These are phyloP conservation scores for Ylistrum balloti DNA, from an alignment of 1,140 invertebrate genomes.

Conservation along the genomic window DNA sequence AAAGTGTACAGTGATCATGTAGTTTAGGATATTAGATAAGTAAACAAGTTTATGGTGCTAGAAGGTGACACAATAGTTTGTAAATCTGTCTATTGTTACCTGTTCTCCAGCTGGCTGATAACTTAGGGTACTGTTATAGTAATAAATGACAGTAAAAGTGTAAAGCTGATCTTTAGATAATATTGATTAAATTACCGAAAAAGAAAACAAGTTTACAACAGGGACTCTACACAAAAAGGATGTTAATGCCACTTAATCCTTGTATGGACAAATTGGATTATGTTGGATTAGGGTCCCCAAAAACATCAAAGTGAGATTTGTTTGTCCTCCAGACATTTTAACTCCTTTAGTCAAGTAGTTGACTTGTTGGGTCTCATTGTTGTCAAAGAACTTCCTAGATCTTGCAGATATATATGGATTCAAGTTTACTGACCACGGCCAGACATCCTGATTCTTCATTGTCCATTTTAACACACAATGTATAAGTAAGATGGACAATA, in stretches of 20 bases:
- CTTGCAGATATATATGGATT: background rate
- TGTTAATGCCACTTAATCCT: conserved; percentile 4
- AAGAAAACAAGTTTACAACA: conserved; percentile 36
- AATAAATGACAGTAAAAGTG: background rate
- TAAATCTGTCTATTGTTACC: background rate
- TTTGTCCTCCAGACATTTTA: background rate
- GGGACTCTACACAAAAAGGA: conserved; percentile 9
- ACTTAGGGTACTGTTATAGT: background rate
- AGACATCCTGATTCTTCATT: background rate
- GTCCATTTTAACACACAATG: conserved; percentile 19
- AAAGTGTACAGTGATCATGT: background rate
- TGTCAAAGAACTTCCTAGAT: background rate
- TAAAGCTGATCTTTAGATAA: background rate
- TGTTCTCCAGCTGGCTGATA: background rate
- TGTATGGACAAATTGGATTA: background rate
- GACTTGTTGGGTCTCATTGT: background rate
- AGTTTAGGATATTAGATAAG: background rate
- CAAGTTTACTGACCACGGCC: background rate
- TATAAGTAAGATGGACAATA: conserved; percentile 30
- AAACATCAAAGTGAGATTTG: conserved; percentile 1
- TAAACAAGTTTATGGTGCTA: conserved; percentile 27
- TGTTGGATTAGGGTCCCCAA: background rate
- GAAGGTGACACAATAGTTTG: background rate
- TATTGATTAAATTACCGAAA: background rate
- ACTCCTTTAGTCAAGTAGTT: background rate